Conservation (phyloP, 2,113 vertebrate genomes). For the Hemiprocne comata region DNA sequence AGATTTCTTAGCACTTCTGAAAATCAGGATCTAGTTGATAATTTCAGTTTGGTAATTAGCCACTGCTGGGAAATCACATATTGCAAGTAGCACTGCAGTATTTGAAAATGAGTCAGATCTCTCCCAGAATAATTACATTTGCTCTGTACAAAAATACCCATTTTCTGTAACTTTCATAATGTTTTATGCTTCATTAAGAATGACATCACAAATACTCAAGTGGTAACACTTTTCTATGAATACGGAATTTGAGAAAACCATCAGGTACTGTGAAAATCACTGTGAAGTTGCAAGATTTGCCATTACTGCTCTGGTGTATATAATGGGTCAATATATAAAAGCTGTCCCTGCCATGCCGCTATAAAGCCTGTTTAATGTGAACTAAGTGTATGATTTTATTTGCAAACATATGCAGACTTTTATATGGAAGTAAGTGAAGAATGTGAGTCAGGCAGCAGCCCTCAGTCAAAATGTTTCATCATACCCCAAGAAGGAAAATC, state of each 20-base stretch:
- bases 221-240: neutral
- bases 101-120: neutral
- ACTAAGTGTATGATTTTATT: neutral
- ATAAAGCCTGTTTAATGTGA: neutral
- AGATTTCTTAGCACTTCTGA: neutral
- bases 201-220: neutral
- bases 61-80: neutral
- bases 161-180: neutral
- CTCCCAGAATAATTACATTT: neutral
- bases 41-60: neutral
- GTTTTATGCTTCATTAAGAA: neutral
- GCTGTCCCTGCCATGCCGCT: neutral
- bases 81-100: neutral
- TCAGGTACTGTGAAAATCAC: neutral
- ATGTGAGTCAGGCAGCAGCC: neutral
- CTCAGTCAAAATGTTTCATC: constrained; percentile 23
- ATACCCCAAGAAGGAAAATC: constrained; percentile 9
- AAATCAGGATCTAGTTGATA: neutral
- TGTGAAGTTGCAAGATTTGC: neutral
- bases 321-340: neutral
- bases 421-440: neutral
- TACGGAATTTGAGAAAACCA: neutral
- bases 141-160: neutral
- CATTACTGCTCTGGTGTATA: accelerated
- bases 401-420: neutral